Evolutionary conservation across 1,140 invertebrate genomes (phyloP).

Genomic region (Macrocentrus cingulum): DNA sequence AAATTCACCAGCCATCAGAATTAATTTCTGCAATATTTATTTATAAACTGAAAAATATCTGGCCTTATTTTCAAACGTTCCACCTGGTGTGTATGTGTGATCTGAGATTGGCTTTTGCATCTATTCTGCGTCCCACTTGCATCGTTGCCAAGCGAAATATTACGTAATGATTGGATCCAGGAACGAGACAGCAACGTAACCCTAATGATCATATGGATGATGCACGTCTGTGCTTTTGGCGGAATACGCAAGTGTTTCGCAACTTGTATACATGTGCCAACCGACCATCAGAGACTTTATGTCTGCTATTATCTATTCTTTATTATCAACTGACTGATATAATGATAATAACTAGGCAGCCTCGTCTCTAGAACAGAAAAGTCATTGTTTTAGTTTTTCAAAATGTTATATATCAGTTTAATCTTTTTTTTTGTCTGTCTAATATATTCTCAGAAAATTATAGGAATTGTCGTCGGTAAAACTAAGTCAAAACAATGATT

Average conservation of each 20-base stretch:
- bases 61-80: conserved; percentile 22
- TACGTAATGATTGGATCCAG: conserved; percentile 30
- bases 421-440: too few species aligned
- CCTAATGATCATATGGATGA: conserved; percentile 25
- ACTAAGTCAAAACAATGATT: too few species aligned
- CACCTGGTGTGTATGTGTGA: conserved; percentile 15
- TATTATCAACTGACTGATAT: too few species aligned
- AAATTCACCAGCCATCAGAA: too few species aligned
- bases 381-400: too few species aligned
- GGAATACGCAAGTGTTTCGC: conserved; percentile 9
- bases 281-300: too few species aligned
- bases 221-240: conserved; percentile 21
- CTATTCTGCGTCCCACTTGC: conserved; percentile 28
- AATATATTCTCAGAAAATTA: too few species aligned
- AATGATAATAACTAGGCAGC: too few species aligned
- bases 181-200: conserved; percentile 27
- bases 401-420: too few species aligned
- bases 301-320: not conserved
- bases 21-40: too few species aligned
- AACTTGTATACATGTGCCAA: not conserved
- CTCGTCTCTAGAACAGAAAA: too few species aligned
- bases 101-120: conserved; percentile 13
- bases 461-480: too few species aligned
- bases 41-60: conserved; percentile 5
- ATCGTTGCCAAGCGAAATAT: conserved; percentile 31